Base-by-base conservation (phyloP, 1,140 invertebrate species). In the Vanessa atalanta region DNA sequence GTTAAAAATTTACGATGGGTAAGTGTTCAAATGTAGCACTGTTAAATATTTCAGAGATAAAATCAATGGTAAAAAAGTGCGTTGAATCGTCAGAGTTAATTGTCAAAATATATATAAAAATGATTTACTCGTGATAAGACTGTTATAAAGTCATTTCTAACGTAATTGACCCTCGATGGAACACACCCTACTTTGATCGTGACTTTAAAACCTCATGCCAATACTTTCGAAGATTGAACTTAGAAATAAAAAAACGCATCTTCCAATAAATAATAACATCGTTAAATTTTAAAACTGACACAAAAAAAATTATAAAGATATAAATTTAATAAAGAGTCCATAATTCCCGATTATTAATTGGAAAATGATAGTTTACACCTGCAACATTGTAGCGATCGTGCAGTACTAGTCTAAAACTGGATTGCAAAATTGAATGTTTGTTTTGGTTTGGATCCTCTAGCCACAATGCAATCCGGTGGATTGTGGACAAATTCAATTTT, bases 401-500 rank as follows among this genome's bases (percentile, higher is more conserved):
- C 73, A 81, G 65, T 70, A 65, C 61, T 66, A 79, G 73, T 72
- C 75, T 79, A 78, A 43, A 82, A 78, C 79, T 83, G 69, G 73
- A 84, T 82, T 81, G 77, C 76, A 79, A 82, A 82, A 79, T 81
- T 80, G 79, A 82, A 83, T 83, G 84, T 87, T 84, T 85, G 83
- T 85, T 89, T 84, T 87, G 78, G 82, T 83, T 80, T 75, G 84
- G 72, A 81, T 81, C 79, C 75, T 72, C 71, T 63, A 65, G 70
- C 79, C 79, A 78, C 82, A 83, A 82, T 83, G 80, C 86, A 88
- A 88, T 88, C 84, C 80, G 53, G 79, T 76, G 83, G 86, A 86
- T 88, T 86, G 87, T 85, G 84, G 86, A 86, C 85, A 85, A 87
- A 90, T 90, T 88, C 86, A 88, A 90, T 90, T 90, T 90, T 84